Evolutionary conservation across 2,797 vertebrate species (phyloP).

Genomic region (Eremophila alpestris): DNA sequence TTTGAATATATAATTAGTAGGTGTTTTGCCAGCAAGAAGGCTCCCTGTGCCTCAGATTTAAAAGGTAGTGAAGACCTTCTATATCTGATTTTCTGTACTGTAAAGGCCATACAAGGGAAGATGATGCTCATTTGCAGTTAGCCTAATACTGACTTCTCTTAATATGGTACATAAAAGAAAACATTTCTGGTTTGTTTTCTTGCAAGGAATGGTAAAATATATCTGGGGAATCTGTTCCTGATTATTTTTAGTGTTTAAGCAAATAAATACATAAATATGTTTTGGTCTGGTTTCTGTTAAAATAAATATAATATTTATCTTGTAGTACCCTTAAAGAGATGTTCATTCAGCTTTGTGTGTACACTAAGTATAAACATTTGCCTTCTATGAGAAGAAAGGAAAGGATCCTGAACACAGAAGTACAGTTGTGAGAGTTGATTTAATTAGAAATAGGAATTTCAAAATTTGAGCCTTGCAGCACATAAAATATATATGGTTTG

Average conservation of each 20-base stretch:
- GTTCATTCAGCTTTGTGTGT: neutral
- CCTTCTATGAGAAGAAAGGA: neutral
- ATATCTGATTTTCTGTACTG: neutral
- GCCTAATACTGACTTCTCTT: neutral
- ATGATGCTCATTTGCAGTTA: neutral
- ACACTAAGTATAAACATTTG: neutral
- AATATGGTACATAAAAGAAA: neutral
- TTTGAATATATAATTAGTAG: neutral
- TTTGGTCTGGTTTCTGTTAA: neutral
- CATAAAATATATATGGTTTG: neutral
- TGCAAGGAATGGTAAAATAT: neutral
- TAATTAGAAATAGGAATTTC: neutral
- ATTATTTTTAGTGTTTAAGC: neutral
- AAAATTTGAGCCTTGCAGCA: neutral
- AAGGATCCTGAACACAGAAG: neutral
- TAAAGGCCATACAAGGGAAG: neutral
- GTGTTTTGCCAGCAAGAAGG: neutral
- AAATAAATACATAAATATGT: neutral
- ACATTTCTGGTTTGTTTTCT: neutral
- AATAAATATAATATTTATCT: neutral
- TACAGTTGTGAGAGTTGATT: neutral
- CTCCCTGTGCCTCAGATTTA: neutral
- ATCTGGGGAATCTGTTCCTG: neutral
- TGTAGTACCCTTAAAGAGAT: neutral
- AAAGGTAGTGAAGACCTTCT: neutral